phyloP scores from a whole-genome alignment of 2,797 vertebrate genomes.

The Amphiprion clarkii region DNA sequence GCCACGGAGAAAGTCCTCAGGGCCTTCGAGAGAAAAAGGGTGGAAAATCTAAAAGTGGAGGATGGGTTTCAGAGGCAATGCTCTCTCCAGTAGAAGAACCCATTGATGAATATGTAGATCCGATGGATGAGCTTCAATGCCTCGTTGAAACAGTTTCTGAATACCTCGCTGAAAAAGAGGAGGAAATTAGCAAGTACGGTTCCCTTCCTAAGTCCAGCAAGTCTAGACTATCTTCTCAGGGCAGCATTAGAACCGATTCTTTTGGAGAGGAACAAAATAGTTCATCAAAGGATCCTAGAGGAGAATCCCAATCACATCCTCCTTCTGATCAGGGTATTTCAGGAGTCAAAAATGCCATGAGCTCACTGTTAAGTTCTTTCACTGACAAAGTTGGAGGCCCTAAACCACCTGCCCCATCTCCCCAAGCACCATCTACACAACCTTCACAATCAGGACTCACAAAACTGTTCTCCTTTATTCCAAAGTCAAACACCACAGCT shows the following conservation, averaged over 20 bases:
- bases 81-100: slow-evolving; percentile 90
- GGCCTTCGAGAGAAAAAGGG: slow-evolving; percentile 75
- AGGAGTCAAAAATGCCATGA: slow-evolving; percentile 90
- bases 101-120: slow-evolving; percentile 89
- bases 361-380: slow-evolving; percentile 89
- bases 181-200: slow-evolving; percentile 95
- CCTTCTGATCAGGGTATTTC: slow-evolving; percentile 73
- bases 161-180: slow-evolving; percentile 98
- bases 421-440: slow-evolving; percentile 66
- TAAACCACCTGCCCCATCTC: slow-evolving; percentile 83
- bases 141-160: slow-evolving; percentile 97
- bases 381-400: slow-evolving; percentile 89
- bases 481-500: slow-evolving; percentile 80
- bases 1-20: slow-evolving; percentile 67
- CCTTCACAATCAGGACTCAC: slow-evolving; percentile 78
- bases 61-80: slow-evolving; percentile 80
- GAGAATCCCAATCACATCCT: slow-evolving; percentile 57
- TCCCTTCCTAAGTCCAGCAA: slow-evolving; percentile 88
- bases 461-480: slow-evolving; percentile 83
- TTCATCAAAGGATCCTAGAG: slow-evolving; percentile 65
- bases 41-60: slow-evolving; percentile 75
- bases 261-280: slow-evolving; percentile 71
- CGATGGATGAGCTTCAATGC: slow-evolving; percentile 96
- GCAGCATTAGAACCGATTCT: slow-evolving; percentile 78
- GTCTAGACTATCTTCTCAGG: slow-evolving; percentile 80